These are phyloP conservation scores for Xanthia togata DNA, from an alignment of 2,888 invertebrate genomes.

Conservation along the genomic window DNA sequence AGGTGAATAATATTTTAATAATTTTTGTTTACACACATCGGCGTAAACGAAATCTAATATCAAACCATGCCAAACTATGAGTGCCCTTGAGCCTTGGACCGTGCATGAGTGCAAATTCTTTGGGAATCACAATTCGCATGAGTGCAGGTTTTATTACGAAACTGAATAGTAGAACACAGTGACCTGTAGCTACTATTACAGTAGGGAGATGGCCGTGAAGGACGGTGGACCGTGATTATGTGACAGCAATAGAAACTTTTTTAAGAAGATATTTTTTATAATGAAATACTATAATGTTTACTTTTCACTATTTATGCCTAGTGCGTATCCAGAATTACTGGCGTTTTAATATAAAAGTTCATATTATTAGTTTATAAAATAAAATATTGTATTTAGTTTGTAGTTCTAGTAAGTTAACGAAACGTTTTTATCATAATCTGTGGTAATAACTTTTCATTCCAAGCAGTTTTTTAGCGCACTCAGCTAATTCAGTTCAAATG, in stretches of 20 bases:
- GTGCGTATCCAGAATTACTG: neutral
- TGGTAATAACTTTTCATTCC: constrained; percentile 13
- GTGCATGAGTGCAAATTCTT: neutral
- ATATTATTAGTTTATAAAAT: neutral
- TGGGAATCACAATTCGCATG: constrained; percentile 1
- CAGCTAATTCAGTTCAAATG: neutral
- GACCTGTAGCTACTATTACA: constrained; percentile 12
- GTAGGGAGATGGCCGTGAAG: constrained; percentile 15
- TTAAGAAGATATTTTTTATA: neutral
- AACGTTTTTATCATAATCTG: constrained; percentile 4
- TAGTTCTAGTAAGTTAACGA: neutral
- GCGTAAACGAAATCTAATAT: neutral
- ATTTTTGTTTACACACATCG: neutral
- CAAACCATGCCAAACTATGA: neutral
- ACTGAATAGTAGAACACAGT: constrained; percentile 21
- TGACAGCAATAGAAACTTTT: constrained; percentile 10
- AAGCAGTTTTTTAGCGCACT: neutral
- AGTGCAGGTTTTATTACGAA: constrained; percentile 16
- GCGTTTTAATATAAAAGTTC: neutral
- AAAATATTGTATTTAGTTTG: neutral
- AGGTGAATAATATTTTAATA: neutral
- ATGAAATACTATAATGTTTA: neutral
- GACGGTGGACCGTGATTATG: constrained; percentile 13
- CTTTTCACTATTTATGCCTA: neutral
- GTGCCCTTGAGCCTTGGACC: neutral